Evolutionary conservation across 2,888 invertebrate species (phyloP), one percentile per base, ranked within the genome.

Genomic region (Drosophila quinaria): DNA sequence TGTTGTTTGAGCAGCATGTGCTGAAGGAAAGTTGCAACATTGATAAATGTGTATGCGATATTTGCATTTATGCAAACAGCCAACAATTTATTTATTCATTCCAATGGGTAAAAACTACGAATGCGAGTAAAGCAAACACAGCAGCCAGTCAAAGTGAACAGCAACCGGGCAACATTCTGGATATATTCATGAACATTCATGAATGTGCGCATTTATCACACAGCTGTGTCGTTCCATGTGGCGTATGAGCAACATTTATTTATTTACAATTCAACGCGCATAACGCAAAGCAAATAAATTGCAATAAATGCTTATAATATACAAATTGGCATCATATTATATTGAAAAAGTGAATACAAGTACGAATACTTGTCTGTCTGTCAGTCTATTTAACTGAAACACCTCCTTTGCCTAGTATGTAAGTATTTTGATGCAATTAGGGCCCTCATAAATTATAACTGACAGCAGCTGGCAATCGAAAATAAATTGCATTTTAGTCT

Each of bases 61-160:
- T 82, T 85, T 87, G 69, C 82, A 70, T 77, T 69, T 65, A 35
- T 58, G 49, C 66, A 55, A 33, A 15, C 69, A 54, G 60, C 51
- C 71, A 62, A 82, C 70, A 74, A 71, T 74, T 80, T 86, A 71
- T 74, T 80, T 86, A 88, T 87, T 74, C 86, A 85, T 87, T 86
- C 56, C 54, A n/a, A 35, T 44, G 56, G 60, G 22, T 19, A 55
- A 47, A 70, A 68, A 44, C 37, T 25, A 37, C 37, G 29, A 60
- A 35, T 47, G 59, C 37, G 29, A 60, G 41, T 47, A 62, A 61
- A 62, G 51, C 61, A 65, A 65, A 59, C 41, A 65, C n/a, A 41
- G 31, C 35, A 19, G 33, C 15, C 15, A 22, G n/a, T 13, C 47
- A 51, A 58, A 60, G 29, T 39, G 46, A 35, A 46, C 37, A 55